Evolutionary conservation across 2,797 vertebrate species (phyloP).

Genomic region (Lithobates sylvaticus): DNA sequence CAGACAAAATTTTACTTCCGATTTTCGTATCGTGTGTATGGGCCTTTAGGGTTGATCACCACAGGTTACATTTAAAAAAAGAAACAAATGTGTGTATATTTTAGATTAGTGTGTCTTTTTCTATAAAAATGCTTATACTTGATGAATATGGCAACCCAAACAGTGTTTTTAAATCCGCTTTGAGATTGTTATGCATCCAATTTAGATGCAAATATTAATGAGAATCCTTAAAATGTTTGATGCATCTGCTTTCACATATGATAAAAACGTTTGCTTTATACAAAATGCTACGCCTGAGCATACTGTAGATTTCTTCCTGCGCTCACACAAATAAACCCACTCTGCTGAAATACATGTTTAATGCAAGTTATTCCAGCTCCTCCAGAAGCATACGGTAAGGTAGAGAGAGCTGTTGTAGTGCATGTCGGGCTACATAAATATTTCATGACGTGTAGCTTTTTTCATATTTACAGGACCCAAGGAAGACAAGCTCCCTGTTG

Average conservation of each 20-base stretch:
- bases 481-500: conserved; percentile 29
- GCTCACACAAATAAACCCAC: neutral
- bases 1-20: no score
- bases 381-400: conserved; percentile 11
- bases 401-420: neutral
- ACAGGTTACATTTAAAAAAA: no score
- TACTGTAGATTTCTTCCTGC: neutral
- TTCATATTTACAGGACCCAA: conserved; percentile 52
- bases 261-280: no score
- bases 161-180: no score
- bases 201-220: no score
- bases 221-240: neutral
- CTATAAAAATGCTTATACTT: no score
- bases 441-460: conserved; percentile 46
- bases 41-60: no score
- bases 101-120: no score
- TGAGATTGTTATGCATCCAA: no score
- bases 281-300: neutral
- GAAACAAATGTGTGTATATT: no score
- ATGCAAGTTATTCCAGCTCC: conserved; percentile 13
- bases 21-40: no score
- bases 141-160: no score
- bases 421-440: conserved; percentile 49
- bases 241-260: neutral
- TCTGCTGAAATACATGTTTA: conserved; percentile 23